These are phyloP conservation scores for Leucophenga varia DNA, from an alignment of 1,140 invertebrate species.

Conservation along the genomic window DNA sequence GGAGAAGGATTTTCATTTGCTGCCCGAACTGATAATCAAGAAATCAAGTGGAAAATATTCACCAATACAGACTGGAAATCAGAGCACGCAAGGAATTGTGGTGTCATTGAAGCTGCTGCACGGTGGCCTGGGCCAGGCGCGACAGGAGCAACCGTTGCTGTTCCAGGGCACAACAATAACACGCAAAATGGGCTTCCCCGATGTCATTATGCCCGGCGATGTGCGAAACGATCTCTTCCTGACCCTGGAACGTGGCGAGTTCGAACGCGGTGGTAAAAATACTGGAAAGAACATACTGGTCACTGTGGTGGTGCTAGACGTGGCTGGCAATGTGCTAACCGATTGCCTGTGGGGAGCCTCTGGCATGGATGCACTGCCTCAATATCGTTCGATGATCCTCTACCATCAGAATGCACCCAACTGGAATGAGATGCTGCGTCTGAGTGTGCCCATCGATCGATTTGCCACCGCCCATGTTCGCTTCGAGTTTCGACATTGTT, in stretches of 20 bases:
- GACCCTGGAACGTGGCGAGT: constrained; percentile 82
- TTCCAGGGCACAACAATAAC: constrained; percentile 84
- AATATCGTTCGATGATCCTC: constrained; percentile 86
- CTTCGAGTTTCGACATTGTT: constrained; percentile 91
- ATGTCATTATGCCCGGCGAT: constrained; percentile 94
- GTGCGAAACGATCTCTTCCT: constrained; percentile 93
- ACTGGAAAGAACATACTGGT: constrained; percentile 94
- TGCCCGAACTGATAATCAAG: constrained; percentile 85
- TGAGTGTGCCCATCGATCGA: constrained; percentile 87
- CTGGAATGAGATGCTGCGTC: constrained; percentile 85
- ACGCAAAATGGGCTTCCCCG: constrained; percentile 88
- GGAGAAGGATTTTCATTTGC: constrained; percentile 89
- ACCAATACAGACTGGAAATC: constrained; percentile 57
- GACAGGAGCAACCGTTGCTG: constrained; percentile 74
- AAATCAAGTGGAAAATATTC: constrained; percentile 81
- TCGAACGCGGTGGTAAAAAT: constrained; percentile 92
- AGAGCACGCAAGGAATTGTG: constrained; percentile 66
- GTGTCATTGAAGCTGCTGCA: constrained; percentile 73
- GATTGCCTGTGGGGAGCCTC: constrained; percentile 83
- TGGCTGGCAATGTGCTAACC: constrained; percentile 70
- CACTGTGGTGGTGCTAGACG: constrained; percentile 77
- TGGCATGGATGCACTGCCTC: constrained; percentile 67
- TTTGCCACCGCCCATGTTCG: constrained; percentile 89
- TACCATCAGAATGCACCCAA: constrained; percentile 92
- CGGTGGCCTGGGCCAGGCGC: constrained; percentile 72